phyloP scores from a whole-genome alignment of 1,140 invertebrate species.

The Himalopsyche phryganea region DNA sequence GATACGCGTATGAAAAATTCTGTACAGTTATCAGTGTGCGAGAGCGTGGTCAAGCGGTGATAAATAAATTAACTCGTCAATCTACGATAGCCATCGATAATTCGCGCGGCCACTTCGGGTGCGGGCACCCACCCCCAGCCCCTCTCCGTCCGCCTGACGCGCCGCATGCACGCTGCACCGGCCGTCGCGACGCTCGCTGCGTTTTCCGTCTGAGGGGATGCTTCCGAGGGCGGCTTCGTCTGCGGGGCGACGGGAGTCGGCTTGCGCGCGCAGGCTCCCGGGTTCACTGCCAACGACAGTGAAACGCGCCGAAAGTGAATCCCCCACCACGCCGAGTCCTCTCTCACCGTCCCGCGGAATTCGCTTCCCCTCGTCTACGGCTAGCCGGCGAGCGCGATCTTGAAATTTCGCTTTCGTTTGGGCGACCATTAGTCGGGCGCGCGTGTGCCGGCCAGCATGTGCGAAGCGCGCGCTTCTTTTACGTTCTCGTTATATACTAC shows the following conservation, averaged over 20 bases:
- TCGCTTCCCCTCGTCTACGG: conserved; percentile 36
- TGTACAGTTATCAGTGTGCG: no score
- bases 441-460: conserved; percentile 50
- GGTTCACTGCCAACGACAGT: conserved; percentile 34
- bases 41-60: no score
- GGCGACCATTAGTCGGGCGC: conserved; percentile 53
- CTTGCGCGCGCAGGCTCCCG: conserved; percentile 5
- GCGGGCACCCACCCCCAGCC: neutral
- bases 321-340: conserved; percentile 16
- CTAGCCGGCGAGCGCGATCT: conserved; percentile 49
- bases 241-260: neutral
- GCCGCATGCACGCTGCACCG: conserved; percentile 41
- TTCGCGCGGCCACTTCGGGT: no score
- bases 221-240: neutral
- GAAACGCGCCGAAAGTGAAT: conserved; percentile 34
- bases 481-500: conserved; percentile 8
- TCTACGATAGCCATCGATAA: no score
- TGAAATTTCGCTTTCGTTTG: conserved; percentile 57
- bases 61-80: no score
- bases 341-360: conserved; percentile 12
- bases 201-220: conserved; percentile 1
- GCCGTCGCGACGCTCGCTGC: conserved; percentile 37
- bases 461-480: conserved; percentile 30
- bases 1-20: no score
- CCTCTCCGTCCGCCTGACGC: conserved; percentile 39